A percentile compares a stretch with the other conserved stretches of the same genome.
phyloP scores from a whole-genome alignment of 2,113 vertebrate genomes.

The Lanius ludovicianus region DNA sequence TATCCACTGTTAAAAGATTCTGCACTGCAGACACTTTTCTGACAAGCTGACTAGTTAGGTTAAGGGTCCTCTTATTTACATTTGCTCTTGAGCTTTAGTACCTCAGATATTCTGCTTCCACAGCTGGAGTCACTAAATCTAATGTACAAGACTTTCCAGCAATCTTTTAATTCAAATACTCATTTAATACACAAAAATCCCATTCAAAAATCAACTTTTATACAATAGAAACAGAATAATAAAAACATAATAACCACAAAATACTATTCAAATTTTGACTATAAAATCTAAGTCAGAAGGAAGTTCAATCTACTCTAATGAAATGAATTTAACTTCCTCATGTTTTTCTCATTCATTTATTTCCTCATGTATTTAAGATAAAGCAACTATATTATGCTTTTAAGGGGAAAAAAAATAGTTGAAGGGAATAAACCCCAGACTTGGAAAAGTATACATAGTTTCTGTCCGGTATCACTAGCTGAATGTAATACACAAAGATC shows the following conservation, averaged over 20 bases:
- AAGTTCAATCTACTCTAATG: background rate
- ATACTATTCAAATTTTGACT: background rate
- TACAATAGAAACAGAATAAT: background rate
- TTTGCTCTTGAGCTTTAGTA: conserved; percentile 27
- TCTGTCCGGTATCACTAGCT: background rate
- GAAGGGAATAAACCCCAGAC: background rate
- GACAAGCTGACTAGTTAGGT: conserved; percentile 32
- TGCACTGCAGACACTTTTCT: conserved; percentile 37
- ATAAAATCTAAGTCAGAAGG: background rate
- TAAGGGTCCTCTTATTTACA: conserved; percentile 43
- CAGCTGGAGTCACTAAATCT: background rate
- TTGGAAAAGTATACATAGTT: background rate
- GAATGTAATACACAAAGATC: background rate
- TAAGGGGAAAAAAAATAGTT: background rate
- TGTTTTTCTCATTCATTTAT: background rate
- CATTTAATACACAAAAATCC: background rate
- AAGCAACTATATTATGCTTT: background rate
- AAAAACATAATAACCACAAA: background rate
- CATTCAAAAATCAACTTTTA: background rate
- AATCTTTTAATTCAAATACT: background rate
- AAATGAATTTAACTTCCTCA: background rate
- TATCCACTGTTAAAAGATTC: conserved; percentile 11
- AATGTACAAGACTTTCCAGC: background rate
- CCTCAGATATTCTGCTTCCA: background rate
- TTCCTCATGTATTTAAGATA: background rate